Base-by-base conservation (phyloP, 2,888 invertebrate genomes). In the Sinelater perroti region DNA sequence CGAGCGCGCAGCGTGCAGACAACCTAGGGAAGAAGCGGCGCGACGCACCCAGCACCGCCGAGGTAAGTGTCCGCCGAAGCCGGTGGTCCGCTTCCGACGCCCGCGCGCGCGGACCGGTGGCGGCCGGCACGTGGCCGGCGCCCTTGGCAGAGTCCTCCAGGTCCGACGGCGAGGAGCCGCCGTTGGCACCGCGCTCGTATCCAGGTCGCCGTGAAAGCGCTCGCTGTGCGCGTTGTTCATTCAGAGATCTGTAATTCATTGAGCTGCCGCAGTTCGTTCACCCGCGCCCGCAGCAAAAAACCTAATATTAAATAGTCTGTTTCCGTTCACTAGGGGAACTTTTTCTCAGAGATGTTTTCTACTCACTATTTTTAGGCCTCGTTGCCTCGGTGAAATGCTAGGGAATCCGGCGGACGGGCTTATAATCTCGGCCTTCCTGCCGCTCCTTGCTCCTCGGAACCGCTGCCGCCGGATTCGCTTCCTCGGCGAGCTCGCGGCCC, bases 121-220 rank as follows among this genome's bases (percentile, higher is more conserved):
- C 52, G 52, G 45, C 31, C 45, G 21, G 53, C 63, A 60, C 63
- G 60, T 63, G 63, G 58, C 52, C 38, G 52, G 49, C 63, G 61
- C 61, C 62, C 62, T 61, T 61, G 62, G 60, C 57, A 59, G 56
- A 63, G 60, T 65, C 62, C 61, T 60, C 62, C 63, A 65, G 65
- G 65, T 65, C 49, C 52, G 42, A 54, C 55, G 51, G 57, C 51
- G 56, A 55, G 54, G 55, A 46, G 31, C 42, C 52, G 55, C 55
- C 45, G 69, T 73, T 75, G 74, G 73, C 74, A 72, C 63, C 66
- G 63, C 66, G 66, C 62, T 68, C 67, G 72, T 73, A 73, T 73
- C 73, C 73, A 74, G 73, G 69, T 72, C 71, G 68, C 70, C 67
- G 61, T 59, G 64, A 66, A 64, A 62, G 58, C 60, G 56, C 46